Percentiles rank a stretch among this genome's conserved stretches.
phyloP scores from a whole-genome alignment of 2,113 vertebrate genomes.

The Accipiter cooperii region DNA sequence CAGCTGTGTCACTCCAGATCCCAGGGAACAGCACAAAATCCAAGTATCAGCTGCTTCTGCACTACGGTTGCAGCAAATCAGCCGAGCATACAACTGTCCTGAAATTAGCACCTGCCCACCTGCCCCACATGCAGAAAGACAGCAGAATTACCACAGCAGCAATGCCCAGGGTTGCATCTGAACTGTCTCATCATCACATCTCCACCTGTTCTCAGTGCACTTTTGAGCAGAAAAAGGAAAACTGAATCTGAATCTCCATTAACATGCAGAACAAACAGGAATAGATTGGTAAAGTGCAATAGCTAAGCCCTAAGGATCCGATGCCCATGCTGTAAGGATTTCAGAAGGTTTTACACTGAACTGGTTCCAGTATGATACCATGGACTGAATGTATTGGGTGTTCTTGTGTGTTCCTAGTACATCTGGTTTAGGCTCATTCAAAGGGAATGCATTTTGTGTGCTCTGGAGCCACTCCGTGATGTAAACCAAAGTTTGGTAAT shows the following conservation, averaged over 20 bases:
- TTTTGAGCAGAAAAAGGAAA: not conserved
- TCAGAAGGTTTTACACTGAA: not conserved
- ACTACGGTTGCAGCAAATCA: not conserved
- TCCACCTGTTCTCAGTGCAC: rapidly evolving
- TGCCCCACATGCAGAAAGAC: not conserved
- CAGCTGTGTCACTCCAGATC: not conserved
- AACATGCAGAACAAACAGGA: not conserved
- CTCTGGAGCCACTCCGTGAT: not conserved
- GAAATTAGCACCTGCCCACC: not conserved
- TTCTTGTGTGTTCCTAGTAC: not conserved
- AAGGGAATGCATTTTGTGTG: not conserved
- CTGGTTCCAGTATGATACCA: not conserved
- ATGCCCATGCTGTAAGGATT: not conserved
- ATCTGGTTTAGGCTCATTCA: not conserved
- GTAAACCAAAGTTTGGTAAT: not conserved
- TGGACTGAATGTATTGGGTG: too few species aligned
- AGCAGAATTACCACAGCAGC: not conserved
- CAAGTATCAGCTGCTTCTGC: not conserved
- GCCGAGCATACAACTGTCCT: not conserved
- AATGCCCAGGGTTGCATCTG: not conserved
- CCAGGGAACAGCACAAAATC: not conserved
- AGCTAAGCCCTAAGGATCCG: not conserved
- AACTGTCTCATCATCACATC: not conserved
- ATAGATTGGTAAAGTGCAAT: not conserved
- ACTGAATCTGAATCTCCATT: not conserved